These are phyloP conservation scores for Euura lappo DNA, from an alignment of 1,140 invertebrate species.

Conservation along the genomic window DNA sequence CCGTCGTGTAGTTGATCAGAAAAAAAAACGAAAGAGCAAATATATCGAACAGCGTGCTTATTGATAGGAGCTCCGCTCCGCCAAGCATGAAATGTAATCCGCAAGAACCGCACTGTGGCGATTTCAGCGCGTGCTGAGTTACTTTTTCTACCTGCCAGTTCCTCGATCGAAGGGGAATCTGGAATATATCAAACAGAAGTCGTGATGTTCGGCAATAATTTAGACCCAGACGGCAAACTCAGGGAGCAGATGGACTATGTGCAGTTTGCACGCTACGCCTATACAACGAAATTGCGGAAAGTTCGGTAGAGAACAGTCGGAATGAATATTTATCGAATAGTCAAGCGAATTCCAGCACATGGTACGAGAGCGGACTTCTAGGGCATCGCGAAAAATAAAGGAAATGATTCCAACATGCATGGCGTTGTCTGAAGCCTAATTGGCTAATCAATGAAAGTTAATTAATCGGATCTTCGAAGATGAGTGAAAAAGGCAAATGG, in stretches of 20 bases:
- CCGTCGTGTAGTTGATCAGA: neutral
- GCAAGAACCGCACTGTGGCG: neutral
- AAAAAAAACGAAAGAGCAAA: neutral
- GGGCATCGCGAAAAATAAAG: too few relatives aligned
- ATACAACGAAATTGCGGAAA: neutral
- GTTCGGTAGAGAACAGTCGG: neutral
- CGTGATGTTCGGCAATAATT: conserved; percentile 42
- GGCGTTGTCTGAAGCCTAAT: neutral
- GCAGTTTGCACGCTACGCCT: conserved; percentile 33
- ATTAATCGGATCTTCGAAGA: neutral
- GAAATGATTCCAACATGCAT: too few relatives aligned
- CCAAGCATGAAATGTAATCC: neutral
- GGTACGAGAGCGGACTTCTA: neutral
- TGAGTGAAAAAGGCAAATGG: conserved; percentile 1
- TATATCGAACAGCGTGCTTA: neutral
- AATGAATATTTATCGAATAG: conserved; percentile 6
- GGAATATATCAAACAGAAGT: too few relatives aligned
- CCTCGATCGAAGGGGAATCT: too few relatives aligned
- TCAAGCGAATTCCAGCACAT: neutral
- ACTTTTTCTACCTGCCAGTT: too few relatives aligned
- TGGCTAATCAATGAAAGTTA: neutral
- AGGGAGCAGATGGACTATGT: conserved; percentile 45
- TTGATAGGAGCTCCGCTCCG: neutral
- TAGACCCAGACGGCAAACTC: neutral
- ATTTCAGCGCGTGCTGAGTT: neutral